Base-by-base conservation (phyloP, 92 coral and sea anemone genomes). In the Metridium senile region DNA sequence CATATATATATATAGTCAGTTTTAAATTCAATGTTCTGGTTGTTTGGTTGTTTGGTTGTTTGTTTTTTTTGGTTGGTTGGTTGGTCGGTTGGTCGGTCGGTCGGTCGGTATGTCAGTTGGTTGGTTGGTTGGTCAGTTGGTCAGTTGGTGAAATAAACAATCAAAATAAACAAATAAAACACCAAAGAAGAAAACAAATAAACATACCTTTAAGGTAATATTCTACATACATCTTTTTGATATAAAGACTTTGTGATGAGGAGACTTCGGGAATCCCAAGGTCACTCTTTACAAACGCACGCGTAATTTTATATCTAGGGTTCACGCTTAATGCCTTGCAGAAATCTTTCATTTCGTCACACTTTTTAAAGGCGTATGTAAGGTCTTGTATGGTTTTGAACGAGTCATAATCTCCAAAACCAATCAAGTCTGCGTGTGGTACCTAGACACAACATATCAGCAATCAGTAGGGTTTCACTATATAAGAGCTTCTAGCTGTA, bases 231-330 rank as follows among this genome's bases (percentile, higher is more conserved):
- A 54, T 20, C 25, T 21, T 54, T 20, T 54, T 54, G 59, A 54
- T 54, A 54, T 13, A 54, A 54, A 54, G 59, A 20, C 23, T 54
- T n/a, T n/a, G n/a, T 9, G 20, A 2, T 27, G 39, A 28, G 43
- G 69, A 63, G 2, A 28, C 69, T 63, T 63, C 39, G 0, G 69
- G 69, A 6, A 63, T 16, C 9, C 69, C 69, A 7, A 63, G 1
- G 1, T 63, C 20, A 23, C 20, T 63, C 20, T 11, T 63, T 1
- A 63, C 29, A 30, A 63, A 7, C 8, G 35, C 6, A 0, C n/a
- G 16, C 21, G 69, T 7, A 21, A 21, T 28, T 7, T 28, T 23
- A 17, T 58, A 23, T 2, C 25, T 30, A 8, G 32, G n/a, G n/a
- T 28, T 63, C 6, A 31, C 16, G 45, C 33, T 28, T 8, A 63